Conservation (phyloP, 1,140 invertebrate species). For the Drosophila mauritiana region DNA sequence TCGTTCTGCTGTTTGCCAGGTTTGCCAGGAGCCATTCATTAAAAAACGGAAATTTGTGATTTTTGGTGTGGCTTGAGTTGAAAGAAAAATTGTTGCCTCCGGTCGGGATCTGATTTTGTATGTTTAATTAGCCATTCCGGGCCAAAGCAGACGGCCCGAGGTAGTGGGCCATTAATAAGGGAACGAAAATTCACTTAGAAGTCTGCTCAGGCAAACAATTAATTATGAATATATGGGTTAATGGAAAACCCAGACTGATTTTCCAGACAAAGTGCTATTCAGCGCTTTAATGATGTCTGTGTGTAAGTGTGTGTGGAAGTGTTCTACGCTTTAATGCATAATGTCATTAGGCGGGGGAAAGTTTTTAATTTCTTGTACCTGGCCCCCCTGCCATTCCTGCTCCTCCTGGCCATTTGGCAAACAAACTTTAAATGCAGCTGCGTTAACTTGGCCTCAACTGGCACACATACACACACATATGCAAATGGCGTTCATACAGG, state of each 20-base stretch:
- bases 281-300: slow-evolving; percentile 21
- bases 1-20: background rate
- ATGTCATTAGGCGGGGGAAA: slow-evolving; percentile 61
- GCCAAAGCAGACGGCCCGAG: slow-evolving; percentile 42
- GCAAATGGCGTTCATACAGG: slow-evolving; percentile 27
- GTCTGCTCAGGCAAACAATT: slow-evolving; percentile 34
- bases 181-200: slow-evolving; percentile 46
- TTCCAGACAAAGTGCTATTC: background rate
- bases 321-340: slow-evolving; percentile 63
- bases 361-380: slow-evolving; percentile 67
- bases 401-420: slow-evolving; percentile 33
- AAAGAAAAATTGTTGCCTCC: slow-evolving; percentile 47
- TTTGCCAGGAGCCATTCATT: slow-evolving; percentile 51
- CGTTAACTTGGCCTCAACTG: slow-evolving; percentile 71
- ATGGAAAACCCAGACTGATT: slow-evolving; percentile 6
- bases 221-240: slow-evolving; percentile 43
- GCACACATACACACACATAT: slow-evolving; percentile 26
- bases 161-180: slow-evolving; percentile 42
- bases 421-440: slow-evolving; percentile 80
- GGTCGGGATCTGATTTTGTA: slow-evolving; percentile 47
- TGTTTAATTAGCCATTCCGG: slow-evolving; percentile 56
- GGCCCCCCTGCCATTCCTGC: background rate
- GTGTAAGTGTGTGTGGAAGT: slow-evolving; percentile 9
- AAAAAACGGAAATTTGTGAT: slow-evolving; percentile 81
- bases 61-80: slow-evolving; percentile 59